Evolutionary conservation across 2,797 vertebrate genomes (phyloP), one percentile per base, ranked within the genome.

Genomic region (Bradypodion ventrale): DNA sequence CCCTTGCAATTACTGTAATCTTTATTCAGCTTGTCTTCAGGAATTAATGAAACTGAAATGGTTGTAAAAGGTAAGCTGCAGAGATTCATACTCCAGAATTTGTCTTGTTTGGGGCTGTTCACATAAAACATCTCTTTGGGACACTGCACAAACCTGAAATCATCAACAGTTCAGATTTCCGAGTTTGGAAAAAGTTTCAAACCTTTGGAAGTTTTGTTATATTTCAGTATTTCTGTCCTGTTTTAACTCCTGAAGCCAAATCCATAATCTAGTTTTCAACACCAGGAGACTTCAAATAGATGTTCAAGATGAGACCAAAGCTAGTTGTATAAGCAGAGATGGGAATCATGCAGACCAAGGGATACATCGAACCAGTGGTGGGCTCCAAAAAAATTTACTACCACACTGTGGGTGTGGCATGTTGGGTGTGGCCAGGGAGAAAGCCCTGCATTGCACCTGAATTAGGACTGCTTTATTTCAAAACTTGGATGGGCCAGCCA

Each of bases 1-100:
- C 76, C 78, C 0, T 16, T 42, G 37, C 40, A 37, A n/a, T 0
- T 0, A n/a, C n/a, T n/a, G n/a, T n/a, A 75, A 37, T 73, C 77
- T 89, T 32, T 66, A 0, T 27, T 1, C 0, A 1, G 49, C 73
- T 16, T 82, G 7, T 74, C 37, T 37, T 88, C 76, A 44, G 42
- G 40, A n/a, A 49, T 40, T 23, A 15, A 35, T 69, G 40, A 32
- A 15, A 4, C 3, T 37, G 60, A 21, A 60, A 35, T 27, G 75
- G 21, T 49, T 52, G 29, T 46, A n/a, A 13, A 37, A 25, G 29
- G 29, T 8, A 80, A 79, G 78, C 75, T 91, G 78, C 89, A 86
- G 83, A 79, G 32, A 32, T 5, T 52, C 3, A 4, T 82, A 42
- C n/a, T 32, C 21, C 27, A 73, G 4, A 13, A 0, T 42, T 40